phyloP scores from a whole-genome alignment of 2,113 vertebrate genomes.

The Neotoma lepida region DNA sequence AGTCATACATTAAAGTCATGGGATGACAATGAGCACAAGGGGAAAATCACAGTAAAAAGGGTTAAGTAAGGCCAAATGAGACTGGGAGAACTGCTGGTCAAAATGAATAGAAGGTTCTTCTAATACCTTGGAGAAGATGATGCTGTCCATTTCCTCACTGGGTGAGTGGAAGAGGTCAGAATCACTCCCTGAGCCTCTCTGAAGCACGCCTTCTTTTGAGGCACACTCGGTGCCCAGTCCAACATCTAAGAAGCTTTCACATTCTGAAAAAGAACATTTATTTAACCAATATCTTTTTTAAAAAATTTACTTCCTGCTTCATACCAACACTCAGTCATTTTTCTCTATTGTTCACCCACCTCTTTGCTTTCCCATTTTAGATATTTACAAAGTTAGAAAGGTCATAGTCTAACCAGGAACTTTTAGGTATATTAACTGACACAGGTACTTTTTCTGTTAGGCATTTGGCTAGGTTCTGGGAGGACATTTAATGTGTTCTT shows the following conservation, averaged over 20 bases:
- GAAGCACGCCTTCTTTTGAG: conserved; percentile 75
- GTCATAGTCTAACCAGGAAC: not conserved
- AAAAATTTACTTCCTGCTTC: not conserved
- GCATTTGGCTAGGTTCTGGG: not conserved
- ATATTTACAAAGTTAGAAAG: conserved; percentile 6
- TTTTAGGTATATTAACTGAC: not conserved
- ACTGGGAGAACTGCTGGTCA: accelerated
- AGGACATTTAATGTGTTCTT: not conserved
- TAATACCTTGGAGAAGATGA: conserved; percentile 87
- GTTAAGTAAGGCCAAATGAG: not conserved
- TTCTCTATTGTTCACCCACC: not conserved
- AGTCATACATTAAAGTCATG: not conserved
- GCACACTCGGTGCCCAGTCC: conserved; percentile 76
- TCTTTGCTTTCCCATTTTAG: not conserved
- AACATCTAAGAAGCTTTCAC: conserved; percentile 84
- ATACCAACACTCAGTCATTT: not conserved
- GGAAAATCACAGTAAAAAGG: not conserved
- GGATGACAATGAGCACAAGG: not conserved
- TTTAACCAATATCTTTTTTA: not conserved
- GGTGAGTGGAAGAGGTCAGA: conserved; percentile 84
- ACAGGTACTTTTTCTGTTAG: not conserved
- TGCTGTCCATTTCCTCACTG: conserved; percentile 82
- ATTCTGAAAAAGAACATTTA: conserved; percentile 79
- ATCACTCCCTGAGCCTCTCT: conserved; percentile 83
- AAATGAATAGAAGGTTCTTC: not conserved